Percentiles rank a stretch among this genome's conserved stretches.
These are phyloP conservation scores for Cartodere bifasciata DNA, from an alignment of 2,888 invertebrate genomes.

Conservation along the genomic window DNA sequence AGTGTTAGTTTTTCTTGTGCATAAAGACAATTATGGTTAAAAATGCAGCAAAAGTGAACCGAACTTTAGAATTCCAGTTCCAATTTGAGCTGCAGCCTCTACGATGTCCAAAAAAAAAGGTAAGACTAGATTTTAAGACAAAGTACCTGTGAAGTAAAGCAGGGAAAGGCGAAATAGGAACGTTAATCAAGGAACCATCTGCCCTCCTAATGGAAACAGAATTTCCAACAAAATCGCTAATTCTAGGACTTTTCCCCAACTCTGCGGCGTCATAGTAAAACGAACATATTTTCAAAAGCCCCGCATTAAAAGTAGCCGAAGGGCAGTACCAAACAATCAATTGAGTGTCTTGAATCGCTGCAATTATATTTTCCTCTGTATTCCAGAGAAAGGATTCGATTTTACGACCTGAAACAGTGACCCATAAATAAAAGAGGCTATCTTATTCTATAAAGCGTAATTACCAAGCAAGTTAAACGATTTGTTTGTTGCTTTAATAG, in stretches of 20 bases:
- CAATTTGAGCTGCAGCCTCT: too few species aligned
- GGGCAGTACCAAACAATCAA: slow-evolving; percentile 77
- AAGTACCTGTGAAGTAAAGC: slow-evolving; percentile 41
- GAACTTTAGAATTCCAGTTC: too few species aligned
- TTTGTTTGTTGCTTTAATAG: slow-evolving; percentile 51
- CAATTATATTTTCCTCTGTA: slow-evolving; percentile 63
- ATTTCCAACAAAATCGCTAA: slow-evolving; percentile 73
- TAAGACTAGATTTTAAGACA: too few species aligned
- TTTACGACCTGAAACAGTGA: slow-evolving; percentile 38
- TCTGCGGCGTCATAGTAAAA: slow-evolving; percentile 47
- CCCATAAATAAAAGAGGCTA: neutral
- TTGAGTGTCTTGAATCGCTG: slow-evolving; percentile 65
- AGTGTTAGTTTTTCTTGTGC: too few species aligned
- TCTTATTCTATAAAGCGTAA: slow-evolving; percentile 13
- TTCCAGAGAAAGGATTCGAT: slow-evolving; percentile 53
- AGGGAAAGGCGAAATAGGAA: slow-evolving; percentile 59
- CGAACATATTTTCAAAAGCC: slow-evolving; percentile 50
- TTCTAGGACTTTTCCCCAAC: slow-evolving; percentile 73
- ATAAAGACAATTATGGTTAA: too few species aligned
- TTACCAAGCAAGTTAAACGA: slow-evolving; percentile 63
- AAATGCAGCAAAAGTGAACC: too few species aligned
- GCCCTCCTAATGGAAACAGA: slow-evolving; percentile 73
- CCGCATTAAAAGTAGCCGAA: slow-evolving; percentile 57
- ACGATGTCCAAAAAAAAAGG: too few species aligned
- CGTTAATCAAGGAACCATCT: slow-evolving; percentile 75